Evolutionary conservation across 2,797 vertebrate species (phyloP).

Genomic region (Psittacula echo): DNA sequence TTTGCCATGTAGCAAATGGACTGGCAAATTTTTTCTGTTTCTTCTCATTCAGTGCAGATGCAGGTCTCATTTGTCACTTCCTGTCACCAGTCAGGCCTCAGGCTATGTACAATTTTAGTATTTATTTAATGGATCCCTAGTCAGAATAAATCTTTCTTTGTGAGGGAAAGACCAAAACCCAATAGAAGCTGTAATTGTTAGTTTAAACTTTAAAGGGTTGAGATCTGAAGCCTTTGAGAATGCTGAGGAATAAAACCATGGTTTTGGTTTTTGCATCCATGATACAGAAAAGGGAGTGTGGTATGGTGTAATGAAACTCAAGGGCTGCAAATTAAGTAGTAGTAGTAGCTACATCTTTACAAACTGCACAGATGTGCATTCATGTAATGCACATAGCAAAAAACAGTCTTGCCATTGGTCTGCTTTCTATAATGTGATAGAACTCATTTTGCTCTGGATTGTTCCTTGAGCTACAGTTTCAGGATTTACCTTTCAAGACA

Average conservation of each 20-base stretch:
- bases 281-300: neutral
- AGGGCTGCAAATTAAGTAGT: neutral
- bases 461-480: neutral
- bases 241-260: neutral
- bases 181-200: neutral
- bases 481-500: neutral
- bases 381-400: neutral
- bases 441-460: neutral
- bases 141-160: neutral
- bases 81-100: neutral
- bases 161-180: neutral
- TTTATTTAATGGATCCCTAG: neutral
- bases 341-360: neutral
- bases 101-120: neutral
- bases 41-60: neutral
- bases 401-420: neutral
- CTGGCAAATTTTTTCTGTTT: neutral
- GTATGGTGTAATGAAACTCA: neutral
- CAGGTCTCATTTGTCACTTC: neutral
- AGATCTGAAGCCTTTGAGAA: neutral
- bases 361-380: neutral
- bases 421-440: neutral
- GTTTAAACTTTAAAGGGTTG: neutral
- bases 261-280: neutral
- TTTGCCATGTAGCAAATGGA: neutral